Evolutionary conservation across 2,888 invertebrate species (phyloP), one percentile per base, ranked within the genome.

Genomic region (Choreutis nemorana): DNA sequence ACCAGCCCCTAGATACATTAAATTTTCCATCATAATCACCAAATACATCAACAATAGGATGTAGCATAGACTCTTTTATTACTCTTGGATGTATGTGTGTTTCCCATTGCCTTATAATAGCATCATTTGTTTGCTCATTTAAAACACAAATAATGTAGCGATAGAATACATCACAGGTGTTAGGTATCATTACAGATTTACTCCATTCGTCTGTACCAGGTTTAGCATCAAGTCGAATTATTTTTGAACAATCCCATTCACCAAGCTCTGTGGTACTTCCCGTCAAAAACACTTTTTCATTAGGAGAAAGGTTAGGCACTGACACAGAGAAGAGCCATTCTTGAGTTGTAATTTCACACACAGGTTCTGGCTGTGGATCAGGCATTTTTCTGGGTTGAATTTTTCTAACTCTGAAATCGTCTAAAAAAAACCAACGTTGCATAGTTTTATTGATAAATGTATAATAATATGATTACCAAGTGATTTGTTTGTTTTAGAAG

Each of bases 81-180:
- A 73, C 49, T 39, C 94, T 77, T 14, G 93, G 86, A 29, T 75
- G 66, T 40, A 89, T 63, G 52, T 87, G 85, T 1, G 91, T 89
- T 65, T 95, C 94, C 94, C 94, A 94, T 35, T 82, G 81, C 6
- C 88, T 81, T 8, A 93, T 84, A 34, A 89, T 79, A 6, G 86
- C 62, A 34, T 81, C 72, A 31, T 75, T 59, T 26, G 79, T 75
- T 18, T 78, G 71, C 35, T 88, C 86, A 52, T 87, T 82, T 9
- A 86, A 51, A 25, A 87, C 79, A 55, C 90, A 89, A 35, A 91
- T 81, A 41, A 87, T 87, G 62, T 90, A 94, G 18, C 94, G 84
- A 59, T 88, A 93, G 23, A 82, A 78, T 6, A 92, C 78, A 39
- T 85, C 83, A 43, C 81, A 73, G 36, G 86, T 83, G 32, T 83